Evolutionary conservation across 2,888 invertebrate species (phyloP).

Genomic region (Lycia hirtaria): DNA sequence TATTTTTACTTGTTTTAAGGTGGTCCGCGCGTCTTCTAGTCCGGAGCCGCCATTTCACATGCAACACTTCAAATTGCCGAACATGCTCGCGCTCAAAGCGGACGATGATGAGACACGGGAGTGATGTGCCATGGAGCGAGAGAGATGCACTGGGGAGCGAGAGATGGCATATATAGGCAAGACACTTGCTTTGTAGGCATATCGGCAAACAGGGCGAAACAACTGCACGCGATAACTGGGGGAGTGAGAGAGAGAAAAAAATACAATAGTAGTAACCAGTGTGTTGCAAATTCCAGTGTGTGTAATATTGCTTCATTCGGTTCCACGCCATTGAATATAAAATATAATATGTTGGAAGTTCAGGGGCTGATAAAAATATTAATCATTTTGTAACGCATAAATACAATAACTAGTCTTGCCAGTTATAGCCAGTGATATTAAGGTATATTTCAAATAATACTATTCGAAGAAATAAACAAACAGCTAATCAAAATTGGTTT

Average conservation of each 20-base stretch:
- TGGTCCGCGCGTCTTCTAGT: conserved; percentile 76
- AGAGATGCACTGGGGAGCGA: too few species aligned
- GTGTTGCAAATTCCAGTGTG: too few species aligned
- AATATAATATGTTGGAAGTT: too few species aligned
- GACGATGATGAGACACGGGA: conserved; percentile 55
- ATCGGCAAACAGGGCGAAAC: neutral
- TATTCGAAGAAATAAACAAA: too few species aligned
- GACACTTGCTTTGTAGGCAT: too few species aligned
- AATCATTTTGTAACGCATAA: too few species aligned
- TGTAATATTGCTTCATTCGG: too few species aligned
- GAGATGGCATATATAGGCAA: too few species aligned
- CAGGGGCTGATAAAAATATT: too few species aligned
- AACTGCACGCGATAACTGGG: neutral
- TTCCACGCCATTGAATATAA: too few species aligned
- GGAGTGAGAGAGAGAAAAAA: neutral
- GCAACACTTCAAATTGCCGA: conserved; percentile 90
- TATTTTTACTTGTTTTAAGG: conserved; percentile 15
- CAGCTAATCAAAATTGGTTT: too few species aligned
- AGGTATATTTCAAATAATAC: too few species aligned
- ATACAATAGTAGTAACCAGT: neutral
- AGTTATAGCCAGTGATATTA: neutral
- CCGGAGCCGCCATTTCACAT: conserved; percentile 91
- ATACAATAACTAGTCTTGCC: neutral
- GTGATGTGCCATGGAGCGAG: neutral
- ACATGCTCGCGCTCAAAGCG: conserved; percentile 76